Evolutionary conservation across 92 coral and sea anemone species (phyloP), one percentile per base, ranked within the genome.

Genomic region (Palythoa caribaeorum): DNA sequence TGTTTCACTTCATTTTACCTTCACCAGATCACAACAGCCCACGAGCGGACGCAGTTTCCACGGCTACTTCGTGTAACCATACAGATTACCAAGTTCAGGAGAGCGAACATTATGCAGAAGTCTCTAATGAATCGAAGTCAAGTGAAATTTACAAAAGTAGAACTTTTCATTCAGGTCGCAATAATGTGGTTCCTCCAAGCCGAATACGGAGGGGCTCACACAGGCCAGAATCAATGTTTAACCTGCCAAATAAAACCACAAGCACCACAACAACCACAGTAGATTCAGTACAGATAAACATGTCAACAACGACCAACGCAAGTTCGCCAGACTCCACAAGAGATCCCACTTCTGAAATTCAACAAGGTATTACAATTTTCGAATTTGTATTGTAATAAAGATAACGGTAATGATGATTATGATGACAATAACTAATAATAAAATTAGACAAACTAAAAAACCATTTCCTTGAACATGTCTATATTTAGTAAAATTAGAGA

Each of bases 181-280:
- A 65, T 5, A 70, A 81, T 5, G 5, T 66, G 74, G 74, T 81
- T 37, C 57, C 62, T 71, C 86, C 86, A 10, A 66, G 40, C 47
- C 76, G 75, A 71, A 81, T 81, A 20, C 12, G 86, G 71, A 71
- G 86, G n/a, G 76, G 74, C 35, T 44, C 86, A 47, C 71, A 63
- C 74, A 81, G 44, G 10, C 52, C 53, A 3, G 57, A 81, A 48
- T 81, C 86, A 81, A 81, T 48, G 75, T 81, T 81, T 66, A 50
- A 81, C 44, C 75, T 66, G 1, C 86, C 85, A n/a, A 39, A 15
- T 63, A 52, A 81, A 63, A 17, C 76, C 12, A 66, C 86, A 38
- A 81, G 60, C 76, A 40, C 74, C 36, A 47, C 86, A 62, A 60
- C 84, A 59, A 65, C 76, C 6, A 81, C 76, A 47, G 6, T 57